These are phyloP conservation scores for Sitta europaea DNA, from an alignment of 2,113 vertebrate species.

Conservation along the genomic window DNA sequence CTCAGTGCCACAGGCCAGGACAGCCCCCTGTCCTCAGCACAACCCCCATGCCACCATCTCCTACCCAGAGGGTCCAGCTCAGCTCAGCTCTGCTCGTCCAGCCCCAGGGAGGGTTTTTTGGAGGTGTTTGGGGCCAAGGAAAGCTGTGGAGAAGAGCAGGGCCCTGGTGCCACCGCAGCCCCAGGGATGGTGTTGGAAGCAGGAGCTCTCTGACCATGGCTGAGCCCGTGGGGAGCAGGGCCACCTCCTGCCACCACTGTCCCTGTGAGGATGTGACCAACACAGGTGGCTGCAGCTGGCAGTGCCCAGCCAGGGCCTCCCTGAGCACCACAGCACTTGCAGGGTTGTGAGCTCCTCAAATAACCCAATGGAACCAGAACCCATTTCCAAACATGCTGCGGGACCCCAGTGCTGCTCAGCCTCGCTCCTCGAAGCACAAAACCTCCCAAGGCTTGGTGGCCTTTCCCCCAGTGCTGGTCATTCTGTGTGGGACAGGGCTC, in stretches of 20 bases:
- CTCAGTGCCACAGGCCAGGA: neutral
- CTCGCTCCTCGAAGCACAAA: neutral
- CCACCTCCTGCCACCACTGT: neutral
- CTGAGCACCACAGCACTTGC: neutral
- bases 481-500: neutral
- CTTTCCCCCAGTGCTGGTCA: neutral
- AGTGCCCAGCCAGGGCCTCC: neutral
- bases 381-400: neutral
- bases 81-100: neutral
- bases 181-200: neutral
- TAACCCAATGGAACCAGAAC: neutral
- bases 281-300: neutral
- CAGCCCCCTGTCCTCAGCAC: neutral
- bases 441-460: fast-evolving
- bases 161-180: neutral
- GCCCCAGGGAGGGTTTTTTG: neutral
- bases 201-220: neutral
- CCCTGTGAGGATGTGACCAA: neutral
- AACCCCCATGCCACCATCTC: fast-evolving
- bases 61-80: neutral
- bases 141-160: neutral
- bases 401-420: neutral
- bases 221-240: neutral
- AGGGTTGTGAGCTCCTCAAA: neutral
- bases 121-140: neutral